phyloP scores from a whole-genome alignment of 2,888 invertebrate genomes.

The Spisula subtruncata region DNA sequence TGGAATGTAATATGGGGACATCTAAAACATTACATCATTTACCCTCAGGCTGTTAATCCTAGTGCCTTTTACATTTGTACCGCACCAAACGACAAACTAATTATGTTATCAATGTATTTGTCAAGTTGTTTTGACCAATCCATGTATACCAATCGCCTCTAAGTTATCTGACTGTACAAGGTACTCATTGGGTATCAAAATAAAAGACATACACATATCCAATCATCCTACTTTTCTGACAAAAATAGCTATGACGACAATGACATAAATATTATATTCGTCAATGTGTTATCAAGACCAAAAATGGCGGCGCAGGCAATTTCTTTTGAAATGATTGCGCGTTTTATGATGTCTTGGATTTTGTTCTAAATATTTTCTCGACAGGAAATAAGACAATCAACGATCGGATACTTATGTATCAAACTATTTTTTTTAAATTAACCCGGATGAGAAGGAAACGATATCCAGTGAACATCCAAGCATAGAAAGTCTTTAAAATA shows the following conservation, averaged over 20 bases:
- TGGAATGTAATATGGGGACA: too few relatives aligned
- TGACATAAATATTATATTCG: neutral
- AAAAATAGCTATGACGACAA: neutral
- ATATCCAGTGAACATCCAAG: neutral
- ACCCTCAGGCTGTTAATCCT: too few relatives aligned
- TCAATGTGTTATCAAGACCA: neutral
- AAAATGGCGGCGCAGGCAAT: neutral
- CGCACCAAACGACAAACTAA: too few relatives aligned
- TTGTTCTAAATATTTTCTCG: neutral
- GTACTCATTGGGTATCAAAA: too few relatives aligned
- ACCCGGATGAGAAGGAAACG: neutral
- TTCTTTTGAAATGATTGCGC: neutral
- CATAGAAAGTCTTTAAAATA: slow-evolving; percentile 22
- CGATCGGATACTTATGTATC: slow-evolving; percentile 13
- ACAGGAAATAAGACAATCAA: slow-evolving; percentile 21
- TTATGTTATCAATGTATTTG: too few relatives aligned
- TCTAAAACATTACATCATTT: too few relatives aligned
- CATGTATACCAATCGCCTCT: too few relatives aligned
- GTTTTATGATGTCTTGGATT: slow-evolving; percentile 2
- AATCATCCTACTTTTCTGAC: neutral
- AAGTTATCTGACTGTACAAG: too few relatives aligned
- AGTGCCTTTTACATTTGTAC: too few relatives aligned
- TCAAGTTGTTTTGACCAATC: too few relatives aligned
- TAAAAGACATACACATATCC: too few relatives aligned
- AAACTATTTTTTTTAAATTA: neutral